phyloP scores from a whole-genome alignment of 2,113 vertebrate genomes.

The Cyrtonyx montezumae region DNA sequence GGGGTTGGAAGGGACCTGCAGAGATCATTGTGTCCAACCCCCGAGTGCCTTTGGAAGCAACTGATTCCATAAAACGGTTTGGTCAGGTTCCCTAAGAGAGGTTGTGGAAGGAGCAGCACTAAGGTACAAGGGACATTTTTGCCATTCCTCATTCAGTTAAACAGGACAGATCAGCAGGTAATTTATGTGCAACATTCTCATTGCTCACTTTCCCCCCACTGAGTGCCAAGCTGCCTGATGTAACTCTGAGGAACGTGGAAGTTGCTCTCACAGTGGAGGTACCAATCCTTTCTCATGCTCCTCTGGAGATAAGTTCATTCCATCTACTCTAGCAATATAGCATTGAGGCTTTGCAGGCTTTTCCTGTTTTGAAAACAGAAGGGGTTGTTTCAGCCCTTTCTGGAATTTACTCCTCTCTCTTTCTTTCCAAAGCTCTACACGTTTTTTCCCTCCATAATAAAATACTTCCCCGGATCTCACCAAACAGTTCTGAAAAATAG shows the following conservation, averaged over 20 bases:
- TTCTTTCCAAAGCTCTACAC: slow-evolving; percentile 71
- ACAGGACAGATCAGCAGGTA: too few relatives aligned
- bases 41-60: too few relatives aligned
- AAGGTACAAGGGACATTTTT: too few relatives aligned
- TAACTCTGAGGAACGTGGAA: accelerated
- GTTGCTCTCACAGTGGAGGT: background rate
- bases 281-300: too few relatives aligned
- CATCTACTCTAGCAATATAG: background rate
- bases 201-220: too few relatives aligned
- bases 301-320: background rate
- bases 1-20: too few relatives aligned
- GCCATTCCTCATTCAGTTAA: too few relatives aligned
- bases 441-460: slow-evolving; percentile 75
- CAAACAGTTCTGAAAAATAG: slow-evolving; percentile 45
- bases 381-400: background rate
- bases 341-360: accelerated
- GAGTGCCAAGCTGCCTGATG: background rate
- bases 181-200: too few relatives aligned
- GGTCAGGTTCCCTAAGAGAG: too few relatives aligned
- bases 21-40: too few relatives aligned
- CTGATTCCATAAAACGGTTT: too few relatives aligned
- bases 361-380: background rate
- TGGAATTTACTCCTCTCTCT: background rate
- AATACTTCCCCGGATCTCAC: slow-evolving; percentile 80
- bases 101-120: too few relatives aligned